Evolutionary conservation across 1,140 invertebrate species (phyloP), one percentile per base, ranked within the genome.

Genomic region (Ostrea edulis): DNA sequence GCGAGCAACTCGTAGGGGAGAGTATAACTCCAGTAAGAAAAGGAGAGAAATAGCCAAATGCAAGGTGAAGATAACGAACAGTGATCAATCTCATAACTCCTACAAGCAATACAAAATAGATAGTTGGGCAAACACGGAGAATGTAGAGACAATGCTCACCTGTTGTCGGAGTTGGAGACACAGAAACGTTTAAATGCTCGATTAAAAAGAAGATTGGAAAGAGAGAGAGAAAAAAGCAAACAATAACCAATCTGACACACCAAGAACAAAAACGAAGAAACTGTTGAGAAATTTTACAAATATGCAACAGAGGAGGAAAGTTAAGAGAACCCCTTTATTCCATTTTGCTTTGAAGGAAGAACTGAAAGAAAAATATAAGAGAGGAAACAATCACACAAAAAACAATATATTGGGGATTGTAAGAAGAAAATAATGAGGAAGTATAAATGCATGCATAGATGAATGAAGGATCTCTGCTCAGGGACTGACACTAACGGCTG

Each of bases 191-290:
- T n/a, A n/a, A n/a, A n/a, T n/a, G n/a, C n/a, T n/a, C n/a, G n/a
- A n/a, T n/a, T n/a, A n/a, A n/a, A n/a, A n/a, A n/a, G n/a, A n/a
- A n/a, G n/a, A n/a, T n/a, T n/a, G n/a, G n/a, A n/a, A n/a, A n/a
- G n/a, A n/a, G 52, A 55, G 35, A 81, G 35, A 25, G 1, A 55
- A 55, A 55, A 62, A 85, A 14, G 5, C 8, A 77, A 14, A 51
- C 65, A 55, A 5, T 51, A 68, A 14, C 52, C 3, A 44, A n/a
- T 9, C 12, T 65, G 83, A 85, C 17, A 88, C 87, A 85, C 87
- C 87, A 20, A 77, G 87, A 58, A 55, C 62, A 8, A 85, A 88
- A 81, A 88, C 87, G n/a, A 88, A 77, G 62, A 84, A 81, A 88
- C 82, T 85, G 17, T 35, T 88, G 14, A 54, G 83, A 85, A 51